These are phyloP conservation scores for Antennarius striatus DNA, from an alignment of 2,113 vertebrate genomes.

Conservation along the genomic window DNA sequence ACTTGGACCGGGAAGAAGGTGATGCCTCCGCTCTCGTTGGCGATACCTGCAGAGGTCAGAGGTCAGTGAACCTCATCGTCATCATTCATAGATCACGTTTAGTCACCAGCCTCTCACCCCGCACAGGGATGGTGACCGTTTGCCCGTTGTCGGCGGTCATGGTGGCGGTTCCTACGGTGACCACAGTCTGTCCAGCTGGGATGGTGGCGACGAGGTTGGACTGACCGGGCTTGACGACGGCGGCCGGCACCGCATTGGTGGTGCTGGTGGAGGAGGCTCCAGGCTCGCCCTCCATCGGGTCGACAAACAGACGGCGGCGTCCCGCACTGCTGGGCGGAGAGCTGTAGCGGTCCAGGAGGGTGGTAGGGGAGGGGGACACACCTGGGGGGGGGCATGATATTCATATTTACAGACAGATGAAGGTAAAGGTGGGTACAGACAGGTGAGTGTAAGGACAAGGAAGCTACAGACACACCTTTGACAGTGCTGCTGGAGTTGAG, in stretches of 20 bases:
- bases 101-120: conserved; percentile 74
- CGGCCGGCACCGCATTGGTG: conserved; percentile 59
- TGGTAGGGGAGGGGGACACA: conserved; percentile 64
- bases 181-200: conserved; percentile 86
- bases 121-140: conserved; percentile 85
- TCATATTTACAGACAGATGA: neutral
- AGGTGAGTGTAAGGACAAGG: too few relatives aligned
- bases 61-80: neutral
- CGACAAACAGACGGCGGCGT: conserved; percentile 74
- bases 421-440: neutral
- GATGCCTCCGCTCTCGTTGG: conserved; percentile 92
- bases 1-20: conserved; percentile 77
- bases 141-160: conserved; percentile 81
- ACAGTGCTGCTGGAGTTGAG: conserved; percentile 73
- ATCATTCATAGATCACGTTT: fast-evolving
- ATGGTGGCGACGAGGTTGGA: conserved; percentile 81
- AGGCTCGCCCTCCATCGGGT: conserved; percentile 71
- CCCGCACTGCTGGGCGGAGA: conserved; percentile 81
- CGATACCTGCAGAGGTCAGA: conserved; percentile 81
- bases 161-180: conserved; percentile 89
- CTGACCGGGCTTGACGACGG: conserved; percentile 72
- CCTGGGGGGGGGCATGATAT: conserved; percentile 24
- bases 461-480: conserved; percentile 54
- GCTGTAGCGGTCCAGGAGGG: conserved; percentile 85
- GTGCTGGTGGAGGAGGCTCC: conserved; percentile 73